Base-by-base conservation (phyloP, 1,140 invertebrate species). In the Geopemphigus sp. region DNA sequence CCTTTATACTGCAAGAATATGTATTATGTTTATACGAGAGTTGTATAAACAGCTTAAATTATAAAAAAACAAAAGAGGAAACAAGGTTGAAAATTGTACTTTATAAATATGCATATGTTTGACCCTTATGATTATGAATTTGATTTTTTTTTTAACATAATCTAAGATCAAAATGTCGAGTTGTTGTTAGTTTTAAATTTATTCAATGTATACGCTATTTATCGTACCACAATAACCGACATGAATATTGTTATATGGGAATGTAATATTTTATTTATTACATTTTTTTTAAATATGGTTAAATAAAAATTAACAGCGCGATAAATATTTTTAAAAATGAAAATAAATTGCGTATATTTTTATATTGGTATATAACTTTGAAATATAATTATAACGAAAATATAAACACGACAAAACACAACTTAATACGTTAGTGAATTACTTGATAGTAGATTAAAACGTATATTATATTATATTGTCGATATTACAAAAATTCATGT, bases 51-150 rank as follows among this genome's bases (percentile, higher is more conserved):
- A 66, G 24, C 32, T 39, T 4, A 39, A 39, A 39, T 4, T 39
- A 39, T 8, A 39, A 39, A 39, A 39, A 39, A 45, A 22, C 19
- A 22, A 22, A 66, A 66, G n/a, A 66, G 39, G 32, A 66, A 66
- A 66, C 39, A 68, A 10, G 39, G 45, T 68, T n/a, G 45, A 47
- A 24, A 8, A 5, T 22, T 68, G 3, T 8, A 68, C 22, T 45
- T 68, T 5, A 68, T 68, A 14, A 50, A 50, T 68, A 68, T 68
- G 22, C 39, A 68, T 17, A 68, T 24, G 2, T 17, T 39, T 68
- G 17, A 68, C 66, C 39, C 22, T 15, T 22, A 45, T 26, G 10
- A 50, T 68, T 47, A 68, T 68, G 12, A 68, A 50, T 50, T 50
- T 24, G 6, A 68, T 24, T 26, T 50, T 10, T 17, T 50, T 22